Evolutionary conservation across 2,113 vertebrate species (phyloP).

Genomic region (Brachypodius melanocephalos): DNA sequence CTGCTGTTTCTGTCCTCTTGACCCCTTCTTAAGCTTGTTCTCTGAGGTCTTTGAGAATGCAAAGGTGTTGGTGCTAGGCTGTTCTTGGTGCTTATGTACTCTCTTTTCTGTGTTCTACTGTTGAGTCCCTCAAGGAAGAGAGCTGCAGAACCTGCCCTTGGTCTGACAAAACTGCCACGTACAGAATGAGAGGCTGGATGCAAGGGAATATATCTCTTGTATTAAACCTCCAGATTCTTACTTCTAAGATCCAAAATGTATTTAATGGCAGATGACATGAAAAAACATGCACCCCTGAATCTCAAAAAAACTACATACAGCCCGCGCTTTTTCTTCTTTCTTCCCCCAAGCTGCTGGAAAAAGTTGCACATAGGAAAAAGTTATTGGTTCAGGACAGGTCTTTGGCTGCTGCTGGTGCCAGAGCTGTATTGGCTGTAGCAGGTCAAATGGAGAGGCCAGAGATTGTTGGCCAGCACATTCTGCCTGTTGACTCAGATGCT

Average conservation of each 20-base stretch:
- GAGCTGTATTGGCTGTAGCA: not conserved
- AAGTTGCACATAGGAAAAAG: not conserved
- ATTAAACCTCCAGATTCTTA: not conserved
- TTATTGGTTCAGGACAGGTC: not conserved
- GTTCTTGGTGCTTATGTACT: not conserved
- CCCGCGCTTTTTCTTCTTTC: not conserved
- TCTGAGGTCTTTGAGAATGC: not conserved
- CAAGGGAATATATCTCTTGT: not conserved
- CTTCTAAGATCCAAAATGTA: not conserved
- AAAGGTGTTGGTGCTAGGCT: not conserved
- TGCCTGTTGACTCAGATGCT: not conserved
- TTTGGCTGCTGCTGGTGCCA: slow-evolving; percentile 27
- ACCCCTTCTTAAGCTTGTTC: not conserved
- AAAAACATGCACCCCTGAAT: not conserved
- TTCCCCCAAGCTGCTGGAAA: not conserved
- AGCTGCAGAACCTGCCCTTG: not conserved
- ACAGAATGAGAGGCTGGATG: not conserved
- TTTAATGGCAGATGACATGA: not conserved
- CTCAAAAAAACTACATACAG: not conserved
- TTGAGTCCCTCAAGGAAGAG: not conserved
- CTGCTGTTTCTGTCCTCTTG: not conserved
- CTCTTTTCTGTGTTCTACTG: not conserved
- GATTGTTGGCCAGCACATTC: not conserved
- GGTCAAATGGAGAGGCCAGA: slow-evolving; percentile 14
- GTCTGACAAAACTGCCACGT: not conserved